A percentile compares a stretch with the other conserved stretches of the same genome.
phyloP scores from a whole-genome alignment of 1,140 invertebrate species.

The Lasioglossum baleicum region DNA sequence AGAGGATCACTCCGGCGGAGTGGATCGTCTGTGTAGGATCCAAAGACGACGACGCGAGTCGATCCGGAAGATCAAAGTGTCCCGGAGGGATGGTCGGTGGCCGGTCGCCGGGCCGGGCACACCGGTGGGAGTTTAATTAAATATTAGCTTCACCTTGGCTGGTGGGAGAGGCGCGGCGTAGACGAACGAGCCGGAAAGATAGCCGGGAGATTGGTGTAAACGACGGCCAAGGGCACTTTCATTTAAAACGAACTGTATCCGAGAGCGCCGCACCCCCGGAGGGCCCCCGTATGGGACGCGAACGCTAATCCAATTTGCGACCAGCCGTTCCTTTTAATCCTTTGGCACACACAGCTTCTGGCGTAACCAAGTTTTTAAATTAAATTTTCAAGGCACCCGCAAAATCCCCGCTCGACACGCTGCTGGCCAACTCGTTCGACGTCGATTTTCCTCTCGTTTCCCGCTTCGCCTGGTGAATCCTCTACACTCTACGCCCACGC shows the following conservation, averaged over 20 bases:
- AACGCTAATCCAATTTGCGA: conserved; percentile 61
- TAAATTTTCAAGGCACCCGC: conserved; percentile 60
- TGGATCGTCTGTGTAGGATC: background rate
- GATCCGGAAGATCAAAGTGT: conserved; percentile 42
- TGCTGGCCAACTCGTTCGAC: conserved; percentile 15
- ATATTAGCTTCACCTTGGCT: conserved; percentile 54
- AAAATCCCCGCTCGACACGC: conserved; percentile 34
- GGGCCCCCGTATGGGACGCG: conserved; percentile 22
- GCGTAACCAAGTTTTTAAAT: conserved; percentile 60
- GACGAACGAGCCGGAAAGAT: conserved; percentile 2
- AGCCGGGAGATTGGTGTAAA: conserved; percentile 46
- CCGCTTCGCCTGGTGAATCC: background rate
- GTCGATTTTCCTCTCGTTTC: conserved; percentile 38
- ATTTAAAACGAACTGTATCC: conserved; percentile 60
- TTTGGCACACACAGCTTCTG: conserved; percentile 50
- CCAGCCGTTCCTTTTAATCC: conserved; percentile 61
- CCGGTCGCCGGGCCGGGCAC: background rate
- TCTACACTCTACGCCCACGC: background rate
- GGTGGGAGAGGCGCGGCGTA: background rate
- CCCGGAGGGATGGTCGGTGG: background rate
- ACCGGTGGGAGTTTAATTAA: conserved; percentile 48
- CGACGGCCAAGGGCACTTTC: conserved; percentile 59
- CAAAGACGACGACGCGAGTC: background rate
- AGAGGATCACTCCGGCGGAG: background rate
- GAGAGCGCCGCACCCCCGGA: no score